Evolutionary conservation across 2,888 invertebrate species (phyloP).

Genomic region (Scaptomyza polygonia): DNA sequence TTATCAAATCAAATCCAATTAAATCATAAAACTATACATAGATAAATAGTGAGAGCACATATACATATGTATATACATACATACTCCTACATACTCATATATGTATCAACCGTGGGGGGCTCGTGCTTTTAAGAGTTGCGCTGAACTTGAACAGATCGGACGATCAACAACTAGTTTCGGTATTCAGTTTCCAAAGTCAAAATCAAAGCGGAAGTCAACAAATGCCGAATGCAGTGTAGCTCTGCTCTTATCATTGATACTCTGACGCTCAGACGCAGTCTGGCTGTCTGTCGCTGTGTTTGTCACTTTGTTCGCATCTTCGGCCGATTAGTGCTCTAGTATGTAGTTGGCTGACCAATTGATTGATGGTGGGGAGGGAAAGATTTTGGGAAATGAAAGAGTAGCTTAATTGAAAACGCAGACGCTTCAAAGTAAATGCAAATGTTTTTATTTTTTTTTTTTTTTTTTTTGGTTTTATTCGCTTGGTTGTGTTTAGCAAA

Average conservation of each 20-base stretch:
- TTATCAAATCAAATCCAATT: constrained; percentile 36
- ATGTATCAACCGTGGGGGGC: constrained; percentile 64
- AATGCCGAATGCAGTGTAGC: constrained; percentile 25
- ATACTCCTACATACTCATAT: background rate
- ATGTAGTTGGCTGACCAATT: constrained; percentile 4
- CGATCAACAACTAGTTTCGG: constrained; percentile 47
- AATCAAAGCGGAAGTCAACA: constrained; percentile 58
- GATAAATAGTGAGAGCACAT: background rate
- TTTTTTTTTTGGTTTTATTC: too few species aligned
- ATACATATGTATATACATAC: background rate
- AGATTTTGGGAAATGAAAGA: constrained; percentile 1
- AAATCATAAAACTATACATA: constrained; percentile 13
- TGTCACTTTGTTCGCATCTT: constrained; percentile 7
- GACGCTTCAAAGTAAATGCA: constrained; percentile 55
- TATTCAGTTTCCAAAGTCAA: constrained; percentile 43
- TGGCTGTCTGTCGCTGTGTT: background rate
- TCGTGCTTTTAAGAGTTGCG: constrained; percentile 73
- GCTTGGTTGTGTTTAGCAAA: constrained; percentile 35
- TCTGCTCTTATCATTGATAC: constrained; percentile 37
- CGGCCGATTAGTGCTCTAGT: constrained; percentile 31
- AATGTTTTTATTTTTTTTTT: too few species aligned
- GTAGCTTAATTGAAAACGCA: constrained; percentile 67
- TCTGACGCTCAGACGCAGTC: constrained; percentile 26
- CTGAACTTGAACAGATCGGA: constrained; percentile 58
- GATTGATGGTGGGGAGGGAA: constrained; percentile 1